phyloP scores from a whole-genome alignment of 1,140 invertebrate genomes.

The Neodiprion pinetum region DNA sequence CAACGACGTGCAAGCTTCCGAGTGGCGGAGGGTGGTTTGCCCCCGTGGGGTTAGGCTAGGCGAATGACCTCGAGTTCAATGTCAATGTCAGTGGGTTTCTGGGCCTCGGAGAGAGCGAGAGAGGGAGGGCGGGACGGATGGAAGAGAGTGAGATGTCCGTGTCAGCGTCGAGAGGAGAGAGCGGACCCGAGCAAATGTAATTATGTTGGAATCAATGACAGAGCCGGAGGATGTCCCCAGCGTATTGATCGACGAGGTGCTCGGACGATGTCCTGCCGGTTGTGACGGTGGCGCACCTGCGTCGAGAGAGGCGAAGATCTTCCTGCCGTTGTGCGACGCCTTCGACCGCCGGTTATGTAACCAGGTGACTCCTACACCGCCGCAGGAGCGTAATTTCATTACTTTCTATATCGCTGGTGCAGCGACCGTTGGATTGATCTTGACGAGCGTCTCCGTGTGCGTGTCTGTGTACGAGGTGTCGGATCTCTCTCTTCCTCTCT shows the following conservation, averaged over 20 bases:
- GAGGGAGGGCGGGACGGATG: neutral
- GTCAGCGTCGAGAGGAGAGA: neutral
- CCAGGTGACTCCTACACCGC: neutral
- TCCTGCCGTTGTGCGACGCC: neutral
- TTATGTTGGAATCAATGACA: constrained; percentile 3
- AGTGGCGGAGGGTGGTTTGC: constrained; percentile 22
- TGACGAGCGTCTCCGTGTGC: too few relatives aligned
- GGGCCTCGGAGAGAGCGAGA: neutral
- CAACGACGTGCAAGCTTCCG: neutral
- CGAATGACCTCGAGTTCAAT: constrained; percentile 28
- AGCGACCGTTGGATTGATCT: too few relatives aligned
- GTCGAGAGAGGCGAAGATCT: neutral
- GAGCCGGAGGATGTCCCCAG: neutral
- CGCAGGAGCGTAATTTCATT: neutral
- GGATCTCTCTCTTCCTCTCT: neutral
- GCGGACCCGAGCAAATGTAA: neutral
- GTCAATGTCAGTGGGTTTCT: constrained; percentile 49
- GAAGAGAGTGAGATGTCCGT: neutral
- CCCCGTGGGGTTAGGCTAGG: constrained; percentile 20
- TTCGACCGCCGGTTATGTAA: neutral
- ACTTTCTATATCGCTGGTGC: neutral
- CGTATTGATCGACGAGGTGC: neutral
- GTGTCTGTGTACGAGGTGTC: too few relatives aligned
- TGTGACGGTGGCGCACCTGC: too few relatives aligned
- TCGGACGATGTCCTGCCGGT: neutral